Base-by-base conservation (phyloP, 2,113 vertebrate genomes). In the Ctenodactylus gundi region DNA sequence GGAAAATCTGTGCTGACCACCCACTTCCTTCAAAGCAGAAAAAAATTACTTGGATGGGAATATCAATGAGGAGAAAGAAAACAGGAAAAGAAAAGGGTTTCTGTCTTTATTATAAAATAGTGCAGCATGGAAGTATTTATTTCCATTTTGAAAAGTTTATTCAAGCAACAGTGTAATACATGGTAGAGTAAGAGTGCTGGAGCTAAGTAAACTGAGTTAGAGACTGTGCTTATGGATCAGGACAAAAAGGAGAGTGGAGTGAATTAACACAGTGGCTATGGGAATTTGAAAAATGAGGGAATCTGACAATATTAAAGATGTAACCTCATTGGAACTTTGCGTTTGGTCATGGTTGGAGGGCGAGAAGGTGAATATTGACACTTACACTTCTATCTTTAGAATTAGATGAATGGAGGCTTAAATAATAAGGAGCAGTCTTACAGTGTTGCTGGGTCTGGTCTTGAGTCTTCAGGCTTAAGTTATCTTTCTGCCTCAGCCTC, bases 1-100 rank as follows among this genome's bases (percentile, higher is more conserved):
- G 87, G 41, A 75, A 88, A 92, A 77, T 72, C 29, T 25, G 25
- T 75, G 31, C 89, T 96, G 93, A 80, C 60, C 5, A 9, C 57
- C 68, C 72, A 29, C 51, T 87, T 77, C 34, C n/a, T 65, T 78
- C 49, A 72, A 7, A 51, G 34, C n/a, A 87, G n/a, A 76, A 94
- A 91, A 58, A 7, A 64, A 81, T 12, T 20, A 6, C 34, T 58
- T 41, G 29, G 23, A 39, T 68, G 51, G 21, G 20, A 9, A 34
- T 36, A 58, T 57, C 36, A 58, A 39, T 90, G 93, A 73, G n/a
- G 18, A 76, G 21, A 92, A 82, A 72, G 36, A 64, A 78, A 81
- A 72, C 53, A 20, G 81, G 58, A 67, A 72, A 60, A 20, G 81
- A 65, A 67, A 41, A 64, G 34, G 6, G 10, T 53, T 91, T 88